phyloP scores from a whole-genome alignment of 2,888 invertebrate genomes.

The Melanostoma scalare region DNA sequence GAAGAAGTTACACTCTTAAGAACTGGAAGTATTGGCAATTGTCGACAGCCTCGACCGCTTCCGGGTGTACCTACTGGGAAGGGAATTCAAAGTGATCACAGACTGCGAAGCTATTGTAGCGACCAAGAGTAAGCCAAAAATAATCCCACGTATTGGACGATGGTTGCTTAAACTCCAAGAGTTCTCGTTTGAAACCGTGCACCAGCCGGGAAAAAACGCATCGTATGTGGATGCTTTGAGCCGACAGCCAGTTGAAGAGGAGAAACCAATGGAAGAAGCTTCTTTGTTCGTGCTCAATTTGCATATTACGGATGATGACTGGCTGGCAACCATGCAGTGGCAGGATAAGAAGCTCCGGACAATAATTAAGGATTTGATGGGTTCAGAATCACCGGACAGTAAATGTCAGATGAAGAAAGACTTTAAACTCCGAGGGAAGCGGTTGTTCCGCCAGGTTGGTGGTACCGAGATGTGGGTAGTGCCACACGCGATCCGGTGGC shows the following conservation, averaged over 20 bases:
- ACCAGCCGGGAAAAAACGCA: conserved; percentile 19
- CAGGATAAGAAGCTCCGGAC: conserved; percentile 8
- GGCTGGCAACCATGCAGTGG: conserved; percentile 44
- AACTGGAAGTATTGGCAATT: conserved; percentile 32
- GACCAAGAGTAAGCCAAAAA: conserved; percentile 76
- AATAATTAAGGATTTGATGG: conserved; percentile 4
- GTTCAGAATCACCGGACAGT: not conserved
- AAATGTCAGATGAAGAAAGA: conserved; percentile 12
- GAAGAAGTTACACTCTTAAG: not conserved
- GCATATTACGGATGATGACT: conserved; percentile 22
- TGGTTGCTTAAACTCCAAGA: conserved; percentile 41
- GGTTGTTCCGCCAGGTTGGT: conserved; percentile 6
- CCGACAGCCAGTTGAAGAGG: conserved; percentile 14
- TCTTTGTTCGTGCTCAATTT: conserved; percentile 4
- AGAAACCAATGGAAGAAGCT: conserved; percentile 14
- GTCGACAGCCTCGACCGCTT: conserved; percentile 27
- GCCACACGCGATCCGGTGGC: conserved; percentile 28
- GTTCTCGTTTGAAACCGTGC: conserved; percentile 16
- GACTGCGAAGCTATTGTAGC: conserved; percentile 64
- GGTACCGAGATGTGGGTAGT: conserved; percentile 27
- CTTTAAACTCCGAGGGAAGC: not conserved
- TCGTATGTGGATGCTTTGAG: conserved; percentile 31
- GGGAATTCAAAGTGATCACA: conserved; percentile 46
- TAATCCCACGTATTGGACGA: conserved; percentile 82
- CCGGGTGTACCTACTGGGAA: conserved; percentile 70